Conservation (phyloP, 2,797 vertebrate genomes). For the Hemitrygon akajei region DNA sequence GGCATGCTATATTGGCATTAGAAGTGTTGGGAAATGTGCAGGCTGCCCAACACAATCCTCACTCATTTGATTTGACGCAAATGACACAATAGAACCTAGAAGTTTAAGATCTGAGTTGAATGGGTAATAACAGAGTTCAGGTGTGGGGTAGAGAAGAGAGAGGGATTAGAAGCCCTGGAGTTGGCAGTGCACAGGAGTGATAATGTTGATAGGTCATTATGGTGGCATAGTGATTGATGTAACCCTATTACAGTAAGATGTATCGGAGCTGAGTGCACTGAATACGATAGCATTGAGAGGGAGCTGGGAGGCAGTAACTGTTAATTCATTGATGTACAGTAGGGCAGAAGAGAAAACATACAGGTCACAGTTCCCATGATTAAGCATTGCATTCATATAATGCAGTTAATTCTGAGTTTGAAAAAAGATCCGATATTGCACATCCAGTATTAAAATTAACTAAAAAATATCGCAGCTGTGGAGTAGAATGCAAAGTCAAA, state of each 20-base stretch:
- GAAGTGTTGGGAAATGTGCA: too few species aligned
- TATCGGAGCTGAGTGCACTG: not conserved
- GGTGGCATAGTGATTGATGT: too few species aligned
- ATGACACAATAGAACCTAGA: not conserved
- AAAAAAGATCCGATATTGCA: not conserved
- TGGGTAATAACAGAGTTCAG: not conserved
- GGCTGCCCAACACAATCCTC: too few species aligned
- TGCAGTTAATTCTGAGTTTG: not conserved
- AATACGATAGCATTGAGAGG: not conserved
- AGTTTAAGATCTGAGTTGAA: not conserved
- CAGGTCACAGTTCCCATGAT: not conserved
- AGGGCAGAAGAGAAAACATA: not conserved
- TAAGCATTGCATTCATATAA: not conserved
- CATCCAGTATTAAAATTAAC: not conserved
- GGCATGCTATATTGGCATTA: too few species aligned
- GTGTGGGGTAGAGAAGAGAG: not conserved
- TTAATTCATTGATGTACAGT: not conserved
- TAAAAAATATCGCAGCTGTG: not conserved
- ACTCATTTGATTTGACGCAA: not conserved
- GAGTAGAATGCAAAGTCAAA: not conserved
- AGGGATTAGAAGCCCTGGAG: not conserved
- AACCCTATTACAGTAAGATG: not conserved
- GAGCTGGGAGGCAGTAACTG: not conserved
- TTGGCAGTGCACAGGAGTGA: not conserved
- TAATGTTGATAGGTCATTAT: not conserved